A percentile compares a stretch with the other conserved stretches of the same genome.
phyloP scores from a whole-genome alignment of 2,888 invertebrate genomes.

The Orthosia gracilis region DNA sequence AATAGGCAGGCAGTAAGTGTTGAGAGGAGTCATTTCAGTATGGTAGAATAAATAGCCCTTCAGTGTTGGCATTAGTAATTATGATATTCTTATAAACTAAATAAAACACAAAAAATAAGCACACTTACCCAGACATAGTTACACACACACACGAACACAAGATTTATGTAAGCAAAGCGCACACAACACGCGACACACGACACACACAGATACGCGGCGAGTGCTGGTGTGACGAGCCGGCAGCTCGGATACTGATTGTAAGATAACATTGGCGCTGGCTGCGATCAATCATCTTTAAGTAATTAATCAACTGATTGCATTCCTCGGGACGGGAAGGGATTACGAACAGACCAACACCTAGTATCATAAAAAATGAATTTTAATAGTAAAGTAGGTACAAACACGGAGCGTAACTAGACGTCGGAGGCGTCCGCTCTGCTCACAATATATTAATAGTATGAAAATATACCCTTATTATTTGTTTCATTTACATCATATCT shows the following conservation, averaged over 20 bases:
- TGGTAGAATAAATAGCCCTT: background rate
- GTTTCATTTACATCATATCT: constrained; percentile 70
- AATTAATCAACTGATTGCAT: constrained; percentile 7
- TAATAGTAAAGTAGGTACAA: constrained; percentile 77
- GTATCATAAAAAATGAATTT: constrained; percentile 78
- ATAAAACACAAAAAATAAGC: constrained; percentile 56
- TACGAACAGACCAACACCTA: constrained; percentile 67
- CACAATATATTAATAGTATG: constrained; percentile 71
- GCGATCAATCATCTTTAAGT: background rate
- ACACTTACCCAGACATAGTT: constrained; percentile 66
- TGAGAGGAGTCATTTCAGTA: background rate
- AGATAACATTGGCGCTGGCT: constrained; percentile 8
- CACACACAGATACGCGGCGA: constrained; percentile 36
- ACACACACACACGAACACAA: constrained; percentile 61
- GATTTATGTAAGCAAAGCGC: constrained; percentile 70
- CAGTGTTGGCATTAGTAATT: background rate
- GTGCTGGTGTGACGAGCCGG: background rate
- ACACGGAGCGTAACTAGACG: constrained; percentile 68
- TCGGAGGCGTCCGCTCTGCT: constrained; percentile 61
- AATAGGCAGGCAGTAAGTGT: background rate
- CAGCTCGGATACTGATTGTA: background rate
- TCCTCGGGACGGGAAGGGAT: constrained; percentile 35
- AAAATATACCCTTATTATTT: constrained; percentile 69
- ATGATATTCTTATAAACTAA: background rate
- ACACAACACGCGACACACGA: constrained; percentile 49